phyloP scores from a whole-genome alignment of 2,888 invertebrate genomes.

The Tetheella fluctuosa region DNA sequence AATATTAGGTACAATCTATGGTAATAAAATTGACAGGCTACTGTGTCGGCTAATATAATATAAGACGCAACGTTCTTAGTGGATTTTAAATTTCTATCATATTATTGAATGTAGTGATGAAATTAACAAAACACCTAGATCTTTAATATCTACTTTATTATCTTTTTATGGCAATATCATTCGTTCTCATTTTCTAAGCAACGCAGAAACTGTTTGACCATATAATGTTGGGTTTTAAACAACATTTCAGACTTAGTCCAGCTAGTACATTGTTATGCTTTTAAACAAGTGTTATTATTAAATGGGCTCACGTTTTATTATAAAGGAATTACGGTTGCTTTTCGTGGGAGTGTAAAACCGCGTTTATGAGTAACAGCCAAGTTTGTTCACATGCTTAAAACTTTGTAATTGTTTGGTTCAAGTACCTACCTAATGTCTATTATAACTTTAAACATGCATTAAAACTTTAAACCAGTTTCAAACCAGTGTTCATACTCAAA shows the following conservation, averaged over 20 bases:
- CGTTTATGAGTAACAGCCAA: slow-evolving; percentile 46
- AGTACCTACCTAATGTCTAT: slow-evolving; percentile 47
- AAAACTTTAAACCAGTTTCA: slow-evolving; percentile 41
- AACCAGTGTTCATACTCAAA: slow-evolving; percentile 12
- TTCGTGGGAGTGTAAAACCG: slow-evolving; percentile 40
- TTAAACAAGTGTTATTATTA: background rate
- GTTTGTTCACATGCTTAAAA: slow-evolving; percentile 59
- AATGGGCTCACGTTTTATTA: slow-evolving; percentile 14
- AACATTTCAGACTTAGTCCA: background rate
- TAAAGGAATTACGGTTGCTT: slow-evolving; percentile 38
- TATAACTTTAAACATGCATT: slow-evolving; percentile 52
- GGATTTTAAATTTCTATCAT: too few species aligned
- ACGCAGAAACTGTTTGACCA: too few species aligned
- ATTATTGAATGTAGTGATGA: too few species aligned
- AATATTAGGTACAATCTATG: too few species aligned
- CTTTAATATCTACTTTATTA: too few species aligned
- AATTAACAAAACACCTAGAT: too few species aligned
- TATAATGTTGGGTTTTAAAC: background rate
- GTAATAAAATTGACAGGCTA: too few species aligned
- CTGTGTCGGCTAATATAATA: too few species aligned
- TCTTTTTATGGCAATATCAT: too few species aligned
- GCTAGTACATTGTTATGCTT: background rate
- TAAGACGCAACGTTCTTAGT: too few species aligned
- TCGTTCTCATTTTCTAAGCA: too few species aligned
- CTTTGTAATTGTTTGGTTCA: slow-evolving; percentile 54